Evolutionary conservation across 2,888 invertebrate genomes (phyloP).

Genomic region (Eumacrocentrus americanus): DNA sequence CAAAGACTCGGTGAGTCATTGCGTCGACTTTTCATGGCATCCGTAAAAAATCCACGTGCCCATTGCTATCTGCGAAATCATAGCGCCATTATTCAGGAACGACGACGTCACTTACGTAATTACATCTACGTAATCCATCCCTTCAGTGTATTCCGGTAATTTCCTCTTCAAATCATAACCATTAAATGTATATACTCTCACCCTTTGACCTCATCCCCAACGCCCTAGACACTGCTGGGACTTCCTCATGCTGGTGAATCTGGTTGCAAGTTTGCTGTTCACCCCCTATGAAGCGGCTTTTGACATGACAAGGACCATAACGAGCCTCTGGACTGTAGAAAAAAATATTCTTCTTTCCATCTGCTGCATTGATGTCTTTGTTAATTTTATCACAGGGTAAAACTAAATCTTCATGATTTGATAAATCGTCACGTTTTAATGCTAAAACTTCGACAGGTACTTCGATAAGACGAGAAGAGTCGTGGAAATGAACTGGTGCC

Average conservation of each 20-base stretch:
- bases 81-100: slow-evolving; percentile 50
- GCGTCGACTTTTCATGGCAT: slow-evolving; percentile 48
- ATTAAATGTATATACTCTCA: slow-evolving; percentile 19
- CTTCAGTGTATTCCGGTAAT: slow-evolving; percentile 55
- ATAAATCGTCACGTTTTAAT: too few relatives aligned
- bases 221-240: slow-evolving; percentile 54
- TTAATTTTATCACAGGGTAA: slow-evolving; percentile 58
- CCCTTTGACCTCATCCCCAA: neutral
- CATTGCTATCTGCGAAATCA: slow-evolving; percentile 52
- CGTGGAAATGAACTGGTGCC: slow-evolving; percentile 44
- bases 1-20: slow-evolving; percentile 33
- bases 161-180: slow-evolving; percentile 9
- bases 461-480: slow-evolving; percentile 43
- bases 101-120: slow-evolving; percentile 47
- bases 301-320: slow-evolving; percentile 35
- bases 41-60: slow-evolving; percentile 50
- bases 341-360: slow-evolving; percentile 49
- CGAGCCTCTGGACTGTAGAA: slow-evolving; percentile 40
- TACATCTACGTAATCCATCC: slow-evolving; percentile 51
- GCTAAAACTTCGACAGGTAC: slow-evolving; percentile 46
- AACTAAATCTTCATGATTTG: slow-evolving; percentile 12
- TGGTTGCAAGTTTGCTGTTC: slow-evolving; percentile 45
- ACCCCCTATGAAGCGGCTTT: slow-evolving; percentile 55
- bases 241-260: slow-evolving; percentile 50
- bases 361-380: slow-evolving; percentile 51